These are phyloP conservation scores for Cremastinae sp. DNA, from an alignment of 2,888 invertebrate genomes.

Conservation along the genomic window DNA sequence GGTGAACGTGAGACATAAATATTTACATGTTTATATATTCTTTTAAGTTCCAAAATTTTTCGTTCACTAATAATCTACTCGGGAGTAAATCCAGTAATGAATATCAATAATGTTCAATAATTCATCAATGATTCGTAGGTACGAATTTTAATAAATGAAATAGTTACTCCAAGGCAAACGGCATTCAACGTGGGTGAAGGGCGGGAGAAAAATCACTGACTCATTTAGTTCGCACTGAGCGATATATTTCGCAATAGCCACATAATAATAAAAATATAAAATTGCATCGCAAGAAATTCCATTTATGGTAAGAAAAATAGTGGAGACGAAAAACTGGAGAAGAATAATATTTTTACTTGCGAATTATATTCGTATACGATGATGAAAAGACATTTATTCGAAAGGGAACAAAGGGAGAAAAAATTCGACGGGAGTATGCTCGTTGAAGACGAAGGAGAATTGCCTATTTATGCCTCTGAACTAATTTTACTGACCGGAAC, in stretches of 20 bases:
- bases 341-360: background rate
- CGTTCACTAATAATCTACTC: background rate
- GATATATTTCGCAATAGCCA: slow-evolving; percentile 46
- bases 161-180: slow-evolving; percentile 37
- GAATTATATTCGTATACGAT: too few species aligned
- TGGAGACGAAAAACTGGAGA: background rate
- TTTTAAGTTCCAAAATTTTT: too few species aligned
- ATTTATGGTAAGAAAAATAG: slow-evolving; percentile 51
- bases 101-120: background rate
- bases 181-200: slow-evolving; percentile 54
- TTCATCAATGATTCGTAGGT: background rate
- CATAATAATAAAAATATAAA: slow-evolving; percentile 45
- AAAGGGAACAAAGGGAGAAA: background rate
- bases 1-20: background rate
- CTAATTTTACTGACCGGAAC: slow-evolving; percentile 32
- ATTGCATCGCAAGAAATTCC: slow-evolving; percentile 38
- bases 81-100: background rate
- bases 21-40: too few species aligned
- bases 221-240: slow-evolving; percentile 47
- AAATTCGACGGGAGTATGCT: background rate
- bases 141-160: slow-evolving; percentile 3
- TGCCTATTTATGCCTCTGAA: slow-evolving; percentile 13
- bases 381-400: background rate
- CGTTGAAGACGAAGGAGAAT: slow-evolving; percentile 12
- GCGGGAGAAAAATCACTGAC: slow-evolving; percentile 45